Percentiles rank a stretch among this genome's conserved stretches.
Conservation (phyloP, 2,797 vertebrate species). For the Phataginus tricuspis region DNA sequence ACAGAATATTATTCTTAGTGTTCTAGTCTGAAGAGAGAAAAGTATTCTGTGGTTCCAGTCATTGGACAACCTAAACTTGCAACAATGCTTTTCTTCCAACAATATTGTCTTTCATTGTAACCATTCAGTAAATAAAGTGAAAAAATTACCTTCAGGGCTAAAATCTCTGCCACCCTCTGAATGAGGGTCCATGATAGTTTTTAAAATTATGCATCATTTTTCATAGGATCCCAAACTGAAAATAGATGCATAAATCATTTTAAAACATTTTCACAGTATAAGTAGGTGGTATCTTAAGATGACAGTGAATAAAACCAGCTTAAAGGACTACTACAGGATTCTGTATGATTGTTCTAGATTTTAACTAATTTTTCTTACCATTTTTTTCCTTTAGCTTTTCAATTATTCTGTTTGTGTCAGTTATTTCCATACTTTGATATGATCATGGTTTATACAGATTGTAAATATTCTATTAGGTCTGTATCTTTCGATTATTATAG, state of each 20-base stretch:
- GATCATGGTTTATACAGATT: background rate
- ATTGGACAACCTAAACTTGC: background rate
- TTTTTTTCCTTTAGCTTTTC: slow-evolving; percentile 8
- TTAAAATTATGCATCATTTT: background rate
- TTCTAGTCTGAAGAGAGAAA: background rate
- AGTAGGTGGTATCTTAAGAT: slow-evolving; percentile 2
- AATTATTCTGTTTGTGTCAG: background rate
- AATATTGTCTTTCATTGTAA: background rate
- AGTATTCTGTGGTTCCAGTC: background rate
- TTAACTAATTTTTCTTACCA: background rate
- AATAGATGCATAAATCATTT: slow-evolving; percentile 12
- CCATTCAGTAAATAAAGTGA: background rate
- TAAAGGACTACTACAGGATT: background rate
- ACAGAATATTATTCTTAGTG: background rate
- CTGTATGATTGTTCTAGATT: background rate
- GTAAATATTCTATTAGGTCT: slow-evolving; percentile 24
- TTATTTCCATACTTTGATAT: slow-evolving; percentile 17
- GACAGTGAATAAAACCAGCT: background rate
- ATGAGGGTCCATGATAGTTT: background rate
- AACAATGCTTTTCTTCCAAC: background rate
- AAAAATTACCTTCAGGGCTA: background rate
- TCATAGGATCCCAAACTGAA: background rate
- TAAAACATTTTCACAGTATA: background rate
- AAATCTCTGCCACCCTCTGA: background rate
- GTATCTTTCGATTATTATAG: background rate